A percentile compares a stretch with the other conserved stretches of the same genome.
These are phyloP conservation scores for Miniopterus natalensis DNA, from an alignment of 2,113 vertebrate species.

Conservation along the genomic window DNA sequence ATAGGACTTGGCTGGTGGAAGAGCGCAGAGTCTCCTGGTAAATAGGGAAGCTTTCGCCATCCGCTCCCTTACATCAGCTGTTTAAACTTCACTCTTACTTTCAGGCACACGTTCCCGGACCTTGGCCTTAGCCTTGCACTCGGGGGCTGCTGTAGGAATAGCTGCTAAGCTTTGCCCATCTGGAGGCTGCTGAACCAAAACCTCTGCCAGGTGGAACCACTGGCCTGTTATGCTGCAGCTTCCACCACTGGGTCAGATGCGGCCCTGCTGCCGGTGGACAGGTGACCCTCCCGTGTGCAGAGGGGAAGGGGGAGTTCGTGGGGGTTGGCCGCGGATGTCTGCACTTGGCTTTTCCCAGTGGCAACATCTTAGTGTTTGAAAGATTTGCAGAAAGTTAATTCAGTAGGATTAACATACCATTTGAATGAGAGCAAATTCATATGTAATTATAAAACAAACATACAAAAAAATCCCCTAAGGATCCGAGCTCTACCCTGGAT, in stretches of 20 bases:
- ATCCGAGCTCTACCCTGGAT: neutral
- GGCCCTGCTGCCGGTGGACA: neutral
- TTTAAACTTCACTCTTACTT: conserved; percentile 21
- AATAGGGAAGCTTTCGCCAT: neutral
- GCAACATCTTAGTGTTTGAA: neutral
- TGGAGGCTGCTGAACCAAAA: neutral
- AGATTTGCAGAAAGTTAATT: neutral
- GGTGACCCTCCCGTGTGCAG: fast-evolving
- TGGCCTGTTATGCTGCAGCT: neutral
- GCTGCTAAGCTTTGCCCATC: neutral
- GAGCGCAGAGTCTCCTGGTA: neutral
- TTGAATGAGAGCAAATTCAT: neutral
- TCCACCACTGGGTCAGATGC: neutral
- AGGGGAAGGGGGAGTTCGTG: fast-evolving
- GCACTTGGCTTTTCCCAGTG: neutral
- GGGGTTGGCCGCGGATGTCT: fast-evolving
- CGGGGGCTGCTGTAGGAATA: neutral
- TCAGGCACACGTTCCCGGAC: neutral
- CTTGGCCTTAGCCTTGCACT: neutral
- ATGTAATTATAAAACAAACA: neutral
- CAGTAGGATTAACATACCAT: neutral
- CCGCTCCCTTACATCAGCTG: neutral
- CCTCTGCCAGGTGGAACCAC: conserved; percentile 47
- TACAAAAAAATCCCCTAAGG: neutral
- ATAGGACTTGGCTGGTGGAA: neutral